Evolutionary conservation across 2,113 vertebrate genomes (phyloP), one percentile per base, ranked within the genome.

Genomic region (Cavia aperea): DNA sequence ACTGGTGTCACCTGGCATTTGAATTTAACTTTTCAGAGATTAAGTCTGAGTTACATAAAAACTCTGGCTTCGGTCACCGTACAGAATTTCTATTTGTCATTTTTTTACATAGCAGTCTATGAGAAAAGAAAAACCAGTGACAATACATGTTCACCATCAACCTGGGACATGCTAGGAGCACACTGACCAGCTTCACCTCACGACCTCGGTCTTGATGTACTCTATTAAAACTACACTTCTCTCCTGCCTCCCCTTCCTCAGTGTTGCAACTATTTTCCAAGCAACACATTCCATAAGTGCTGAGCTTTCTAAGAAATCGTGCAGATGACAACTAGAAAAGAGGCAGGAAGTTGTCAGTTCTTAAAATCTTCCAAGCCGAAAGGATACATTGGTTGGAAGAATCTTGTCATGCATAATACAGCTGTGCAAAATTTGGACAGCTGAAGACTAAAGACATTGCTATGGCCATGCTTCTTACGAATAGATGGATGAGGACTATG

Each of bases 291-390:
- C 65, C 63, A 49, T 72, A 79, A 33, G 12, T 83, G 72, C 62
- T 77, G 14, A 73, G 16, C 18, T 85, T 93, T 88, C 82, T 85
- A 63, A 77, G 23, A 5, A 24, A 81, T 79, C 66, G 54, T 65
- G 46, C 81, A 62, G 46, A 88, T 72, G 66, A 90, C 82, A 95
- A 93, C 70, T 24, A 88, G 33, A 19, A 83, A 90, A 93, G 83
- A 65, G 15, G 31, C 60, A 19, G 43, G 86, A 94, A 78, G 68
- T 5, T 93, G 77, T 86, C 91, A 87, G 65, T 90, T 49, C 70
- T 81, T 70, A 88, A 88, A 63, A 78, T 82, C 58, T 86, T 77
- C 60, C 78, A 94, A 86, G 46, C 68, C 75, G 16, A 87, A 94
- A 75, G 14, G 16, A 90, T 39, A 87, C 36, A 84, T 46, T 46